Evolutionary conservation across 2,888 invertebrate genomes (phyloP).

Genomic region (Parelbella ahira): DNA sequence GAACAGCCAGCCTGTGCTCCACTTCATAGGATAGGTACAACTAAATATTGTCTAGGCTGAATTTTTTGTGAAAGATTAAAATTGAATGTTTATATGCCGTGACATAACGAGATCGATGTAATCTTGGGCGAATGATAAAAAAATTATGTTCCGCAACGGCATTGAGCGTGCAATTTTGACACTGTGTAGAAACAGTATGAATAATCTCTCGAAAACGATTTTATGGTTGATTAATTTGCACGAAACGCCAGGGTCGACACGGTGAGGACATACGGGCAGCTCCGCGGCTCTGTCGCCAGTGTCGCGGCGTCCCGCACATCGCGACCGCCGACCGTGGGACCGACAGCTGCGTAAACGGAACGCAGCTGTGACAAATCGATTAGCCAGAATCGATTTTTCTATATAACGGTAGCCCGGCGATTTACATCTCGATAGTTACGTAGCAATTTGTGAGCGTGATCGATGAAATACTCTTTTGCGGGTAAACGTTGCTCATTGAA

Average conservation of each 20-base stretch:
- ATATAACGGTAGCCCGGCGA: slow-evolving; percentile 74
- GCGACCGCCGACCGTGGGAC: slow-evolving; percentile 67
- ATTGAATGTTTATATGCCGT: slow-evolving; percentile 33
- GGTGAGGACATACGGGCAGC: slow-evolving; percentile 41
- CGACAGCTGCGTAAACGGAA: slow-evolving; percentile 62
- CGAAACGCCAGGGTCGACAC: slow-evolving; percentile 43
- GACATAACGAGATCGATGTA: slow-evolving; percentile 33
- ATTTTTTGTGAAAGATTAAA: slow-evolving; percentile 31
- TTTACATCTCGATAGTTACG: slow-evolving; percentile 74
- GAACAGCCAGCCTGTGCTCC: slow-evolving; percentile 22
- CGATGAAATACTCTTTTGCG: slow-evolving; percentile 74
- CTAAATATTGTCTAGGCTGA: slow-evolving; percentile 26
- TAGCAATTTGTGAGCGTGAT: slow-evolving; percentile 75
- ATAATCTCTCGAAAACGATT: slow-evolving; percentile 62
- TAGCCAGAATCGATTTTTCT: slow-evolving; percentile 73
- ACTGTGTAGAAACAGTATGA: slow-evolving; percentile 49
- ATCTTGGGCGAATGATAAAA: slow-evolving; percentile 29
- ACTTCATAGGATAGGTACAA: slow-evolving; percentile 26
- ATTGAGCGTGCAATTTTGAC: slow-evolving; percentile 40
- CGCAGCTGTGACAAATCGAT: slow-evolving; percentile 74
- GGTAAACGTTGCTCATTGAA: slow-evolving; percentile 72
- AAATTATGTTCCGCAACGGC: slow-evolving; percentile 35
- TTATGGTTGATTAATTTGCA: slow-evolving; percentile 56
- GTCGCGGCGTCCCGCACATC: slow-evolving; percentile 27
- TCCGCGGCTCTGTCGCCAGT: slow-evolving; percentile 8